These are phyloP conservation scores for Pipra filicauda DNA, from an alignment of 2,113 vertebrate species.

Conservation along the genomic window DNA sequence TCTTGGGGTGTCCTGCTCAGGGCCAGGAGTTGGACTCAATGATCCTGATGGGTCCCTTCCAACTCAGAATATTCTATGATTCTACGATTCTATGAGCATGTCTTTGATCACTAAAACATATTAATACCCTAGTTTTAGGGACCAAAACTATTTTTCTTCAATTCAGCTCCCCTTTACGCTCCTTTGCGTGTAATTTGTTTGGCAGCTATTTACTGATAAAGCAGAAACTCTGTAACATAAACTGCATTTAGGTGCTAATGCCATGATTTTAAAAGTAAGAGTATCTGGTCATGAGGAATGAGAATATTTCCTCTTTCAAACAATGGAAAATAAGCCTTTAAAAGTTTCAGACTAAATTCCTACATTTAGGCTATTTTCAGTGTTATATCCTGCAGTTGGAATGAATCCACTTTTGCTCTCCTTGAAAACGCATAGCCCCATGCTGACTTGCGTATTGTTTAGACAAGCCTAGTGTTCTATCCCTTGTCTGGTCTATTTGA, in stretches of 20 bases:
- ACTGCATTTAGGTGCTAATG: not conserved
- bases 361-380: not conserved
- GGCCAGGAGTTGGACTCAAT: not conserved
- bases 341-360: not conserved
- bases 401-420: slow-evolving; percentile 10
- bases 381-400: not conserved
- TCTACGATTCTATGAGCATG: not conserved
- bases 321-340: not conserved
- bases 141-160: not conserved
- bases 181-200: not conserved
- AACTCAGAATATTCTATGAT: not conserved
- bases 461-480: slow-evolving; percentile 38
- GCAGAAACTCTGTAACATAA: not conserved
- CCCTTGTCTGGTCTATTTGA: slow-evolving; percentile 32
- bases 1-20: not conserved
- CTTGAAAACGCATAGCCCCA: not conserved
- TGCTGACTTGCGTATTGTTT: slow-evolving; percentile 50
- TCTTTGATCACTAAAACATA: not conserved
- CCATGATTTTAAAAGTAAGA: not conserved
- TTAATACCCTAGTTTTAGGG: not conserved
- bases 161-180: not conserved
- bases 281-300: not conserved
- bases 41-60: not conserved
- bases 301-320: not conserved
- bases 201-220: not conserved